Evolutionary conservation across 2,888 invertebrate genomes (phyloP).

Genomic region (Eristalis pertinax): DNA sequence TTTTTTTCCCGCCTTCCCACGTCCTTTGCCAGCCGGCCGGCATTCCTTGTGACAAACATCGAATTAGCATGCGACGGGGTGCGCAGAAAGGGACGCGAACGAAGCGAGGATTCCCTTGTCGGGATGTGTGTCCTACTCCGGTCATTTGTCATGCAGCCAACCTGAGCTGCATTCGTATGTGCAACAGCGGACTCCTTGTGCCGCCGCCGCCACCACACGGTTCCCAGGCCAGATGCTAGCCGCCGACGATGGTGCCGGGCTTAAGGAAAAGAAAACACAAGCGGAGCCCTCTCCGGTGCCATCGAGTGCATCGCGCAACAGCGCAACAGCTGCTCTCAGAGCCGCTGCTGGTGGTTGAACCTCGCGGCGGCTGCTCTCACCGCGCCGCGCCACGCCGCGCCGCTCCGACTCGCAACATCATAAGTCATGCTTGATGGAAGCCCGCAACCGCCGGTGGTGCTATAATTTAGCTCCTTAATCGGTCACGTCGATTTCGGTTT

Average conservation of each 20-base stretch:
- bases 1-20: not conserved
- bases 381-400: not conserved
- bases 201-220: not conserved
- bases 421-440: constrained; percentile 71
- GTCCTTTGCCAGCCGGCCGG: not conserved
- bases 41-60: constrained; percentile 28
- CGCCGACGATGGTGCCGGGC: not conserved
- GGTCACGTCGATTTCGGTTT: constrained; percentile 74
- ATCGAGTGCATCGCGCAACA: too few species aligned
- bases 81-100: constrained; percentile 37
- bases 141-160: not conserved
- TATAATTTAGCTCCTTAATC: constrained; percentile 74
- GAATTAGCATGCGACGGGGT: constrained; percentile 51
- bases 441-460: constrained; percentile 69
- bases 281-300: not conserved
- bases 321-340: not conserved
- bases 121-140: constrained; percentile 25
- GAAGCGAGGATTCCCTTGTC: constrained; percentile 31
- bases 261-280: constrained; percentile 7
- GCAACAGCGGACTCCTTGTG: not conserved
- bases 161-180: constrained; percentile 24
- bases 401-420: constrained; percentile 1
- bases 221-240: constrained; percentile 38
- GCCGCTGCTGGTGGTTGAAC: not conserved
- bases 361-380: constrained; percentile 33